phyloP scores from a whole-genome alignment of 2,113 vertebrate genomes.

The Ascaphus truei region DNA sequence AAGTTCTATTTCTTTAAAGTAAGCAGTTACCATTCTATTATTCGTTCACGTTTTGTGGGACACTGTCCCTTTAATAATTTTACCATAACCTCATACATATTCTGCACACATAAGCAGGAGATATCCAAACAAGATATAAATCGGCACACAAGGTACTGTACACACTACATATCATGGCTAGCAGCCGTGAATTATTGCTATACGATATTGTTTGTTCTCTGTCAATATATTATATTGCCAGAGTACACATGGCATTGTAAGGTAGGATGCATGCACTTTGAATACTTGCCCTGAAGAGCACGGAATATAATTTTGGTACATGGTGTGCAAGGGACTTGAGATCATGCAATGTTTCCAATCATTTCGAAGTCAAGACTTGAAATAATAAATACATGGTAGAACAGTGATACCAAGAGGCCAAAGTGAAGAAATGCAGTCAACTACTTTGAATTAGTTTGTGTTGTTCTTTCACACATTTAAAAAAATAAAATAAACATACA shows the following conservation, averaged over 20 bases:
- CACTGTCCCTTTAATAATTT: too few species aligned
- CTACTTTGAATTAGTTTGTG: not conserved
- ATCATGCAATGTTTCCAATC: conserved; percentile 1
- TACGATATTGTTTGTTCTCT: not conserved
- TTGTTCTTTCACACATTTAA: not conserved
- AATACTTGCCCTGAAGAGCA: not conserved
- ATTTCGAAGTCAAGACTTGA: not conserved
- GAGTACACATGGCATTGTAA: not conserved
- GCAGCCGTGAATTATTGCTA: too few species aligned
- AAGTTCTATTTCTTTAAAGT: too few species aligned
- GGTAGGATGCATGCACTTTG: not conserved
- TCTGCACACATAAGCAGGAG: too few species aligned
- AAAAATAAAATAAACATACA: not conserved
- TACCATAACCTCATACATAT: too few species aligned
- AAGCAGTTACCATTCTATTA: too few species aligned
- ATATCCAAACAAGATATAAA: too few species aligned
- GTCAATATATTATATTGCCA: not conserved
- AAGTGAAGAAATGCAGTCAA: conserved; percentile 30
- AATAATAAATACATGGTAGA: conserved; percentile 6
- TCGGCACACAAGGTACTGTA: too few species aligned
- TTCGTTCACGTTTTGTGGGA: too few species aligned
- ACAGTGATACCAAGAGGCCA: conserved; percentile 24
- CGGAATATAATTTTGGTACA: conserved; percentile 13
- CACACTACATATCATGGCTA: too few species aligned
- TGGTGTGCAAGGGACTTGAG: conserved; percentile 13